Evolutionary conservation across 2,888 invertebrate species (phyloP), one percentile per base, ranked within the genome.

Genomic region (Flexamia atlantica): DNA sequence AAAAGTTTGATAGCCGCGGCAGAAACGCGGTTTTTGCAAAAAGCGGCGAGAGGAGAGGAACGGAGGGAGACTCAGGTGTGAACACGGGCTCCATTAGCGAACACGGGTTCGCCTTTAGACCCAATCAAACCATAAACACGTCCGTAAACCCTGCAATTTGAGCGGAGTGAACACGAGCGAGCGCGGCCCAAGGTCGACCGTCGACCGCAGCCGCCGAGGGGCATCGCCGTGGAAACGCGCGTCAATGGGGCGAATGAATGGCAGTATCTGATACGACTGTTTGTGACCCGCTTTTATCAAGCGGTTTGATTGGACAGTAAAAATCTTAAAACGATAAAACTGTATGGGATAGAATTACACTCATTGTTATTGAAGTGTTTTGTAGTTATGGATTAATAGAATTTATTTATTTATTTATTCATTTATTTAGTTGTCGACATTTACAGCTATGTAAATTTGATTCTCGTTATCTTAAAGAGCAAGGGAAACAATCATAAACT

Each of bases 61-160:
- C 3, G 46, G 46, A 46, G 46, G 46, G 46, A 17, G 46, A 60
- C 25, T 60, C 30, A 40, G 70, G 70, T 70, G 70, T 40, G 70
- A 70, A 70, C 70, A 40, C 36, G 17, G 40, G 1, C 40, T 70
- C 36, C 70, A 70, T 70, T 70, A 70, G 70, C 20, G 70, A 30
- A 70, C 70, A 70, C 70, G 70, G 70, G 70, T 40, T 40, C 20
- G 70, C 70, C 70, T 70, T 70, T 70, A 70, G 70, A 70, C n/a
- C 70, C 70, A 70, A 70, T 70, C 70, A 70, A 70, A 70, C 70
- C 40, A 40, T 40, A 36, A 70, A 70, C 70, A 70, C 40, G 70
- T 40, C 40, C 23, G 40, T 70, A 36, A 20, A 64, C 64, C 70
- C 70, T 36, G 70, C 70, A 70, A 70, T 70, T 70, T 70, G 70